Conservation (phyloP, 2,888 invertebrate genomes). For the Drosophila paramelanica region DNA sequence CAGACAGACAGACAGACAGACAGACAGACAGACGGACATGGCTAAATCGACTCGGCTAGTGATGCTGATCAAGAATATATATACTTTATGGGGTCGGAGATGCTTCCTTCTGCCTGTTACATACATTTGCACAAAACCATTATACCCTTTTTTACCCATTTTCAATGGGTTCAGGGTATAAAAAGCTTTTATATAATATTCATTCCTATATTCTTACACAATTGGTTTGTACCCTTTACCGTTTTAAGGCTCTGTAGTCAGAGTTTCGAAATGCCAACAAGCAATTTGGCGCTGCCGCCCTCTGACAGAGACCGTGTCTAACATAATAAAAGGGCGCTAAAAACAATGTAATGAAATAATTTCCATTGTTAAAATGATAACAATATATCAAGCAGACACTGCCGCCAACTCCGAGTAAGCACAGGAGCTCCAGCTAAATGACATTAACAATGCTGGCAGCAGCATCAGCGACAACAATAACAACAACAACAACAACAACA, state of each 20-base stretch:
- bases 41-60: no score
- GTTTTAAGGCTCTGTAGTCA: neutral
- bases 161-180: no score
- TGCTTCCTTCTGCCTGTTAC: no score
- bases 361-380: constrained; percentile 83
- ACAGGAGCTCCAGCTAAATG: constrained; percentile 49
- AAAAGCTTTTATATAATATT: neutral
- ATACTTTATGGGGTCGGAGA: no score
- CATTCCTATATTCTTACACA: neutral
- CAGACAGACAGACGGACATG: no score
- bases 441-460: constrained; percentile 64
- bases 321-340: constrained; percentile 70
- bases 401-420: constrained; percentile 50
- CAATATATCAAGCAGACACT: constrained; percentile 83
- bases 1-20: no score
- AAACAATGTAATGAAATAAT: constrained; percentile 83
- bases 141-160: no score
- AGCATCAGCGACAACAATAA: constrained; percentile 26
- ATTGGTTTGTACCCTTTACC: neutral
- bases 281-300: constrained; percentile 18
- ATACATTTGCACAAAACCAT: no score
- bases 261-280: constrained; percentile 12
- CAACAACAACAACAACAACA: constrained; percentile 21
- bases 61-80: no score
- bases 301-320: constrained; percentile 52